Evolutionary conservation across 2,888 invertebrate genomes (phyloP), one percentile per base, ranked within the genome.

Genomic region (Notodonta dromedarius): DNA sequence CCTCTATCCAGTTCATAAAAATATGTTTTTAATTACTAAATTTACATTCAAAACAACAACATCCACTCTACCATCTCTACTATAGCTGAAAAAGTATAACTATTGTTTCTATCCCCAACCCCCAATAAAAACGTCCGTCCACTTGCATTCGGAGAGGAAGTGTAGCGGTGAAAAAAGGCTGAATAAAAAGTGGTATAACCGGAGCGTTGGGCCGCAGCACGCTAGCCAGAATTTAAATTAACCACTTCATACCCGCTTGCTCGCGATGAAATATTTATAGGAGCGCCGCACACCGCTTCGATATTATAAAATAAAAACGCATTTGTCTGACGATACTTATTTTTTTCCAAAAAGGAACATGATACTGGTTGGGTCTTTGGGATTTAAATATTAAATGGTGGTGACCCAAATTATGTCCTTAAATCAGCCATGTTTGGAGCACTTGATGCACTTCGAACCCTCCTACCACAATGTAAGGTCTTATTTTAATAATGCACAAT

Each of bases 161-260:
- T 63, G 59, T 44, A 24, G 65, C 52, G 55, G 62, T 66, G 62
- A 54, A 70, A 78, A 80, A 76, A 81, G 75, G 69, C 72, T 72
- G 73, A 80, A 74, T 75, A 76, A 79, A 80, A 81, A 81, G 70
- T 71, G 69, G 67, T 69, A 73, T 71, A 76, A 73, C 76, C 66
- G 71, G 70, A 74, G 74, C 77, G 71, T 79, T 79, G 78, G 76
- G 70, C 82, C 76, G 77, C 70, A 64, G 67, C 71, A 73, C 74
- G 73, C 76, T 79, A 84, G 84, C 71, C 84, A 83, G 87, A 87
- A 90, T 89, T 88, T 86, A 87, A 89, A 88, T 88, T 90, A 90
- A 88, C 87, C 86, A 86, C 88, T 89, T 87, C 88, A 88, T 88
- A 89, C 87, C 86, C 85, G 80, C 78, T 78, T 78, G 79, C 73